A percentile compares a stretch with the other conserved stretches of the same genome.
Conservation (phyloP, 1,140 invertebrate genomes). For the Thaumatotibia leucotreta region DNA sequence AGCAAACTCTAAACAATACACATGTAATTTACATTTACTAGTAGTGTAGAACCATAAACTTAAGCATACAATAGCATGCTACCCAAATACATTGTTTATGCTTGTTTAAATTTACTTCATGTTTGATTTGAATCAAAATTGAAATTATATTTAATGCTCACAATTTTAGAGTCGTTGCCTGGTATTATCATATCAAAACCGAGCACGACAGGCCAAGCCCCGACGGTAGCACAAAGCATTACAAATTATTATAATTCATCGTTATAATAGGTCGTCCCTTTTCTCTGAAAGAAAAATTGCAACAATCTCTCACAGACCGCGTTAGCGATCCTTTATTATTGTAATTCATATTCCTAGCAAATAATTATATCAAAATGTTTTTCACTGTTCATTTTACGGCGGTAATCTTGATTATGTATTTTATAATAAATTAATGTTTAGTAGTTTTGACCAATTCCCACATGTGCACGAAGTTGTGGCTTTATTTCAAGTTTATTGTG, state of each 20-base stretch:
- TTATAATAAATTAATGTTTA: too few species aligned
- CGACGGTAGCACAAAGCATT: slow-evolving; percentile 26
- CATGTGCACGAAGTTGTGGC: too few species aligned
- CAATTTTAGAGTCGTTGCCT: neutral
- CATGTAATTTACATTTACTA: too few species aligned
- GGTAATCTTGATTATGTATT: too few species aligned
- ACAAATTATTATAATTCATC: slow-evolving; percentile 39
- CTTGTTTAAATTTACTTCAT: neutral
- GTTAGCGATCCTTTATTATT: slow-evolving; percentile 25
- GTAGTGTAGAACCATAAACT: too few species aligned
- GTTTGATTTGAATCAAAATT: neutral
- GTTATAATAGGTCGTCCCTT: slow-evolving; percentile 28
- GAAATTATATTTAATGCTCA: neutral
- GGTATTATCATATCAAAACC: slow-evolving; percentile 12
- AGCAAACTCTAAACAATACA: too few species aligned
- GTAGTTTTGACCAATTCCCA: too few species aligned
- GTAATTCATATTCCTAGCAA: slow-evolving; percentile 23
- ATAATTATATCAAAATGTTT: slow-evolving; percentile 20
- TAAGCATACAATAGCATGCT: too few species aligned
- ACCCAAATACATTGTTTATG: too few species aligned
- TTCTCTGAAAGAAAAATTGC: slow-evolving; percentile 30
- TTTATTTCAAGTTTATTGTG: too few species aligned
- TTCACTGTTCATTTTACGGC: slow-evolving; percentile 2
- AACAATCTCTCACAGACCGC: slow-evolving; percentile 26
- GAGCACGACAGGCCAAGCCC: slow-evolving; percentile 2